Conservation (phyloP, 2,888 invertebrate genomes). For the Agrenia bidenticulata region DNA sequence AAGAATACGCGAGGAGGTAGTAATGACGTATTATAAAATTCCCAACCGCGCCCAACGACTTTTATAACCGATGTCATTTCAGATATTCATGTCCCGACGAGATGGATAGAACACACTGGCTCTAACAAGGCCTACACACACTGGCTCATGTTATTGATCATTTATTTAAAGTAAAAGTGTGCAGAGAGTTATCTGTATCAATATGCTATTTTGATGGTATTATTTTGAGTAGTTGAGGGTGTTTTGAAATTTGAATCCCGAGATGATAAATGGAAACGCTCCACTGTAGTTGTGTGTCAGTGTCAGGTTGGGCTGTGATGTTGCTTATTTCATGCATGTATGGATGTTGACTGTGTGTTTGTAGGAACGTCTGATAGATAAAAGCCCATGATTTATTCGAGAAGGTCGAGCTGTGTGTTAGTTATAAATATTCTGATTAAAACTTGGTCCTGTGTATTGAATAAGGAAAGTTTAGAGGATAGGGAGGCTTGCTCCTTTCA, state of each 20-base stretch:
- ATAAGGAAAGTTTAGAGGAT: too few relatives aligned
- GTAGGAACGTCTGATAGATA: neutral
- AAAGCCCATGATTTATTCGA: slow-evolving; percentile 8
- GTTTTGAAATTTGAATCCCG: neutral
- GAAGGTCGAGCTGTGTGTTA: slow-evolving; percentile 9
- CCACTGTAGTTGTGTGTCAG: too few relatives aligned
- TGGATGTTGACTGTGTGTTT: too few relatives aligned
- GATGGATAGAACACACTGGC: neutral
- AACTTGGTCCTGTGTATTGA: too few relatives aligned
- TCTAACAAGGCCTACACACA: neutral
- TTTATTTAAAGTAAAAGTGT: slow-evolving; percentile 1
- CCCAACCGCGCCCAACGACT: slow-evolving; percentile 31
- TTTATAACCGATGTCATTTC: slow-evolving; percentile 20
- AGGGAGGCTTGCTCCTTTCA: neutral
- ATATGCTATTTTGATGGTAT: neutral
- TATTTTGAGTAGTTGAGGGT: neutral
- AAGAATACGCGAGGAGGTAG: slow-evolving; percentile 21
- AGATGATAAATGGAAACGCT: slow-evolving; percentile 3
- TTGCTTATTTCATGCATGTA: too few relatives aligned
- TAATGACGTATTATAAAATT: slow-evolving; percentile 13
- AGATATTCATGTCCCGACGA: neutral
- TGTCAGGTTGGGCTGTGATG: too few relatives aligned
- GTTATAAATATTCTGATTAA: neutral
- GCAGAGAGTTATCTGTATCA: neutral
- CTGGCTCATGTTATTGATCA: too few relatives aligned